Conservation (phyloP, 1,140 invertebrate species). For the Bombus polaris region DNA sequence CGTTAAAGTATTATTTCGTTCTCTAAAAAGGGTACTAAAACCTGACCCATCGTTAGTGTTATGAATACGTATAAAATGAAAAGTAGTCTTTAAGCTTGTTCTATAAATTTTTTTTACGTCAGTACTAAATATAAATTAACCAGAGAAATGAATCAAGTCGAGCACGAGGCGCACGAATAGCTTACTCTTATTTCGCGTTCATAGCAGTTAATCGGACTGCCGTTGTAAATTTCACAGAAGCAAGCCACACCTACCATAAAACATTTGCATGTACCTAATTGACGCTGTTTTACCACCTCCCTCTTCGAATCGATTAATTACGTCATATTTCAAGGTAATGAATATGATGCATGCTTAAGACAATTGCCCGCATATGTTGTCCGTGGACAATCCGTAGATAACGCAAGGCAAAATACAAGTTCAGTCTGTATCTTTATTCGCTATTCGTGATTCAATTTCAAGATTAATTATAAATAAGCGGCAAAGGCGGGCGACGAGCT, state of each 20-base stretch:
- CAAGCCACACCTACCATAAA: conserved; percentile 26
- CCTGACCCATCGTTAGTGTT: conserved; percentile 38
- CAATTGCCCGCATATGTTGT: no score
- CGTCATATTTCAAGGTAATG: conserved; percentile 24
- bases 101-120: conserved; percentile 52
- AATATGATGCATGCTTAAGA: not conserved
- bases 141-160: conserved; percentile 49
- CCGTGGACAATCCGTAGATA: no score
- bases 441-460: no score
- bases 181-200: conserved; percentile 30
- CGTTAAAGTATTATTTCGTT: not conserved
- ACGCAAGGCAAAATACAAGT: no score
- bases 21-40: no score
- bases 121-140: conserved; percentile 38
- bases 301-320: conserved; percentile 42
- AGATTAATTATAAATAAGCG: no score
- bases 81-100: conserved; percentile 42
- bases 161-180: conserved; percentile 1
- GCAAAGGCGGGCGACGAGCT: no score
- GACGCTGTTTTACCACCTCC: conserved; percentile 23
- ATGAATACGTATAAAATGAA: conserved; percentile 22
- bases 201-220: conserved; percentile 20
- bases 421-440: no score
- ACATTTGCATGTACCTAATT: conserved; percentile 55
- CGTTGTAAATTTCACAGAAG: conserved; percentile 30